Percentiles rank a stretch among this genome's conserved stretches.
Conservation (phyloP, 2,113 vertebrate species). For the Psittacara wagleri region DNA sequence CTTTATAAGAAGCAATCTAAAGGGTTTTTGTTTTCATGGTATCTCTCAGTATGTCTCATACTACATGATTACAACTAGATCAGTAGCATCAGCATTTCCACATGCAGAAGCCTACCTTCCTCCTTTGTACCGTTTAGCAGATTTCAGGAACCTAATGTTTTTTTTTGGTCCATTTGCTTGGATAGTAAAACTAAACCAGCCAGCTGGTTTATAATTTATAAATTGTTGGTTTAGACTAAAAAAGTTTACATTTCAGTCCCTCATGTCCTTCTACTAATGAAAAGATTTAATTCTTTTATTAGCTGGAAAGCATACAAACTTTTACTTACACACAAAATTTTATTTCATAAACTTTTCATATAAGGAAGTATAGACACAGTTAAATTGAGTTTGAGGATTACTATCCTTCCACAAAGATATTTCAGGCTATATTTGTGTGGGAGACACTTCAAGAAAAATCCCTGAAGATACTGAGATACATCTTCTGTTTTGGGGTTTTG, state of each 20-base stretch:
- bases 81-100: background rate
- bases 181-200: background rate
- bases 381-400: background rate
- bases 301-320: background rate
- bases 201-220: background rate
- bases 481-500: rapidly evolving
- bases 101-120: background rate
- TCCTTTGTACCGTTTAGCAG: background rate
- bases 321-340: background rate
- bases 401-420: background rate
- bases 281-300: background rate
- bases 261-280: background rate
- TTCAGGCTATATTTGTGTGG: background rate
- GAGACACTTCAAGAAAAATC: background rate
- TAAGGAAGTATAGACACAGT: background rate
- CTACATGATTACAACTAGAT: background rate
- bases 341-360: background rate
- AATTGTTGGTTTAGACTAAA: background rate
- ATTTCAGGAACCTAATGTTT: background rate
- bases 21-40: background rate
- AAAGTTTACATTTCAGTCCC: background rate
- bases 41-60: background rate
- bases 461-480: background rate
- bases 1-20: background rate
- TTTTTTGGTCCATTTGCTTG: background rate